A percentile compares a stretch with the other conserved stretches of the same genome.
Evolutionary conservation across 2,888 invertebrate genomes (phyloP).

Genomic region (Drepanosiphum platanoidis): DNA sequence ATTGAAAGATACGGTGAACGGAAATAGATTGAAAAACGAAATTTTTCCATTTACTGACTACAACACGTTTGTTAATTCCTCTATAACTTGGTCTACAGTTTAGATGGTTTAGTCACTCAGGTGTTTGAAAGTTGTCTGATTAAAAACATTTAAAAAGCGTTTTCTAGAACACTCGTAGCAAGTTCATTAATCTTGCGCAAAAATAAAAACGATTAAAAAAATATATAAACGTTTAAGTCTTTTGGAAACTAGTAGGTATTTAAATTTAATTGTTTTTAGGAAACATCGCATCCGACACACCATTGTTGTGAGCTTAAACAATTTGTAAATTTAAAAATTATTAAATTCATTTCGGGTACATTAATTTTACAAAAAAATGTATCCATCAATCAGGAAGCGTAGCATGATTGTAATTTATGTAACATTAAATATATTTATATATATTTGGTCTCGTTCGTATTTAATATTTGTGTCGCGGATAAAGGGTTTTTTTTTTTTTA

Average conservation of each 20-base stretch:
- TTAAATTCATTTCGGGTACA: not conserved
- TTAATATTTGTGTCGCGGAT: not conserved
- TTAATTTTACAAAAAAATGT: not conserved
- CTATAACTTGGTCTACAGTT: conserved; percentile 15
- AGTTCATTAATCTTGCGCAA: not conserved
- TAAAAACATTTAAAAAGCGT: conserved; percentile 5
- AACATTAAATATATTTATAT: too few species aligned
- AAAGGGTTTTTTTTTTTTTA: too few species aligned
- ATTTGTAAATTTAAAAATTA: not conserved
- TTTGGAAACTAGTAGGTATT: not conserved
- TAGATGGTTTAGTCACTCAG: not conserved
- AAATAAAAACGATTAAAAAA: not conserved
- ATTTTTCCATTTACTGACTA: not conserved
- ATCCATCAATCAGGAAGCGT: not conserved
- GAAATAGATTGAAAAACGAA: not conserved
- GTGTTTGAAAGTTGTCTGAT: conserved; percentile 19
- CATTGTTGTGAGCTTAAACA: not conserved
- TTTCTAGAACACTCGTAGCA: not conserved
- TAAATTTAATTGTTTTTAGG: not conserved
- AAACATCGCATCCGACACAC: not conserved
- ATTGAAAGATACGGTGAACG: not conserved
- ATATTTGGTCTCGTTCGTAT: not conserved
- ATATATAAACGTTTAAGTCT: not conserved
- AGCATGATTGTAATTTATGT: not conserved
- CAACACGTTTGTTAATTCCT: not conserved